phyloP scores from a whole-genome alignment of 2,888 invertebrate species.

The Ectobius pallidus region DNA sequence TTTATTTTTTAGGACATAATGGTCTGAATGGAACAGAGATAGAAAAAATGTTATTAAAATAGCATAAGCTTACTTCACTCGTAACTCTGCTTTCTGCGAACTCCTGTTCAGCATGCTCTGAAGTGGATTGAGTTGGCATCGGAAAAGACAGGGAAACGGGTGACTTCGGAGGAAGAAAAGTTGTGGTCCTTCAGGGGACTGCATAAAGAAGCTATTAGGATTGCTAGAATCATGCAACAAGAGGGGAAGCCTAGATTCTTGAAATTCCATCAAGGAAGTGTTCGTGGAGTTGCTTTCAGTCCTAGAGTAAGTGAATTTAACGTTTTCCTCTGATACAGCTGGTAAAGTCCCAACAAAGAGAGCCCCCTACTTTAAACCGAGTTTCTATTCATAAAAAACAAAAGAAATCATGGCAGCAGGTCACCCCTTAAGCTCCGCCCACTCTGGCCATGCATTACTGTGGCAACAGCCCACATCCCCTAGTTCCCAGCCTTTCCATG shows the following conservation, averaged over 20 bases:
- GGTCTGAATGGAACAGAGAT: background rate
- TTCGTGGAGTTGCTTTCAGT: slow-evolving; percentile 54
- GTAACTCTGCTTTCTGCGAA: slow-evolving; percentile 22
- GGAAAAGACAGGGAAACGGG: slow-evolving; percentile 27
- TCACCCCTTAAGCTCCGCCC: no score
- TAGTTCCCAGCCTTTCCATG: no score
- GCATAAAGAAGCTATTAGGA: background rate
- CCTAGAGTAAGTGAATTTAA: slow-evolving; percentile 51
- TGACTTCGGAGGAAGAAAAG: slow-evolving; percentile 1
- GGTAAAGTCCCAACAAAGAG: background rate
- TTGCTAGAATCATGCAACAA: slow-evolving; percentile 53
- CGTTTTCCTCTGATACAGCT: background rate
- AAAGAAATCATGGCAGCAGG: no score
- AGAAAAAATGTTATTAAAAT: slow-evolving; percentile 21
- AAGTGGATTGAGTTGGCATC: slow-evolving; percentile 9
- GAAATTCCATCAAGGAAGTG: slow-evolving; percentile 53
- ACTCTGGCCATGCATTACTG: no score
- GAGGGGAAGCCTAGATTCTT: slow-evolving; percentile 54
- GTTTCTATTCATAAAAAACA: no score
- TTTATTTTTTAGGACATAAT: slow-evolving; percentile 5
- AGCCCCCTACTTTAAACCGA: background rate
- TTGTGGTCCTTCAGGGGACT: background rate
- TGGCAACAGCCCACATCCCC: no score
- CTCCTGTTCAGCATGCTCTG: slow-evolving; percentile 15
- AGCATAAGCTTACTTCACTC: slow-evolving; percentile 25